phyloP scores from a whole-genome alignment of 2,797 vertebrate species.

The Rhabdophis nuchalis region DNA sequence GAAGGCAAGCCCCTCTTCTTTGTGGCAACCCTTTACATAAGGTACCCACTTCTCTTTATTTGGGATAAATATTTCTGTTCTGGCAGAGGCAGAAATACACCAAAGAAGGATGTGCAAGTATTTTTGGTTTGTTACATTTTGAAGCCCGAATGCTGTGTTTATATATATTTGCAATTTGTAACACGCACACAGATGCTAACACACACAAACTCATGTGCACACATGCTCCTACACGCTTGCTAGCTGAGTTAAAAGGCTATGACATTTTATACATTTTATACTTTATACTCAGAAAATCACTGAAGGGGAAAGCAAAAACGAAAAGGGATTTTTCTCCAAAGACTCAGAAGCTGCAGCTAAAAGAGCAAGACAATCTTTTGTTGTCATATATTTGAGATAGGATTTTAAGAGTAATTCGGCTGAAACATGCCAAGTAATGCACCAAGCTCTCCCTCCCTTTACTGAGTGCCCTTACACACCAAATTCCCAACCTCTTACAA shows the following conservation, averaged over 20 bases:
- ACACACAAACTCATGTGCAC: background rate
- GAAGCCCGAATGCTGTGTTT: background rate
- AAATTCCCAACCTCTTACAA: background rate
- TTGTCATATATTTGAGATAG: background rate
- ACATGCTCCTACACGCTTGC: background rate
- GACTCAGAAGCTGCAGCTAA: background rate
- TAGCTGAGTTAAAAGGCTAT: conserved; percentile 16
- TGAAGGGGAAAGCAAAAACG: background rate
- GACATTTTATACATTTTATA: conserved; percentile 13
- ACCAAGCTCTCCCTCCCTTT: background rate
- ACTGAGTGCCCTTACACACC: background rate
- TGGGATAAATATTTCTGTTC: background rate
- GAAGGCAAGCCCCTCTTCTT: background rate
- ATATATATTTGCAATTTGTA: background rate
- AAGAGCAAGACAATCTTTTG: background rate
- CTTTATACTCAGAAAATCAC: conserved; percentile 13
- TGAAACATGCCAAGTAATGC: background rate
- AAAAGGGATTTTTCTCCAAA: background rate
- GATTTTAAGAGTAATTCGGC: background rate
- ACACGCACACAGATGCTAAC: background rate
- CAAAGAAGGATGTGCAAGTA: background rate
- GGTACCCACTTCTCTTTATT: background rate
- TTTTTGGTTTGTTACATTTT: background rate
- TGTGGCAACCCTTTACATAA: too few relatives aligned
- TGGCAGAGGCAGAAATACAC: background rate